Evolutionary conservation across 1,140 invertebrate genomes (phyloP), one percentile per base, ranked within the genome.

Genomic region (Aphelenchoides avenae): DNA sequence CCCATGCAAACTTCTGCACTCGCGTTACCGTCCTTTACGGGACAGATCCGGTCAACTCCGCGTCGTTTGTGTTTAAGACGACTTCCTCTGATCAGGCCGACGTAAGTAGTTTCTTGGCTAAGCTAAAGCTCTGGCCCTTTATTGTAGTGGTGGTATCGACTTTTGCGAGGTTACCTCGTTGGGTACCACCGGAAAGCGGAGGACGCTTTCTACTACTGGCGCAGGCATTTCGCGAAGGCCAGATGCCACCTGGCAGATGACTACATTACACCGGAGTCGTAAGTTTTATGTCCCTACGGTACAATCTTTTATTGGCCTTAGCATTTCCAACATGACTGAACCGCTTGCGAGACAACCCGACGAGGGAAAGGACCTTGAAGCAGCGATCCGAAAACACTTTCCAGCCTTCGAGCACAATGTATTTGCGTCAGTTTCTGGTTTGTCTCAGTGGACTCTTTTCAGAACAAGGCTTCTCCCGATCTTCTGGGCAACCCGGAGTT

Each of bases 151-250:
- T 47, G 44, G 44, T 60, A 40, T 30, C 51, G 58, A 15, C 39
- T 41, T 11, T 22, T 57, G 2, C 55, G 55, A 15, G 29, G 24
- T 18, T 40, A 41, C 27, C 18, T 41, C 15, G 7, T 57, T 1
- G 20, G 26, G 24, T 22, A 57, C 43, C 53, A 59, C 27, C 31
- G 27, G 7, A 57, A 54, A 20, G 20, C 49, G 22, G 34, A 59
- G 31, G 52, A 57, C 39, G 27, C 43, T 15, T 57, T 57, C 43
- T 57, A 57, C 30, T 57, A 58, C 26, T 57, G 55, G 55, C 30
- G 29, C 5, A 20, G 55, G 20, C 15, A 56, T 15, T 57, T 57
- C 37, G 26, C 55, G 30, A 57, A 55, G 15, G 15, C 58, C 9
- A 26, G 49, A n/a, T 57, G 55, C 26, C 18, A n/a, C 6, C 6